Conservation (phyloP, 2,113 vertebrate genomes). For the Glaucomys volans region DNA sequence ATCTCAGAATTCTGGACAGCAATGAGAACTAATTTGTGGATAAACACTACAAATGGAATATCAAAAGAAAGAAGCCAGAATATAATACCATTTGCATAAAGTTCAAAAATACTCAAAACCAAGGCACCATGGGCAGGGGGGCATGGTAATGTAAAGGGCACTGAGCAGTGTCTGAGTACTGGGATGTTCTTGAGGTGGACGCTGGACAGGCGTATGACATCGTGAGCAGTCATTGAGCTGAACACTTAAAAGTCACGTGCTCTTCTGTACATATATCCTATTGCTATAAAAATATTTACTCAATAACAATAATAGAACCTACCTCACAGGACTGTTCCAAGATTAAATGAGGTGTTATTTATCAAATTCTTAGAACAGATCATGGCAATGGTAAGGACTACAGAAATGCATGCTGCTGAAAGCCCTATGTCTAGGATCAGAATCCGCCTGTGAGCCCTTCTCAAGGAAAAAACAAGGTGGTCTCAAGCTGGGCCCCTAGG, state of each 20-base stretch:
- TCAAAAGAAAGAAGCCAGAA: background rate
- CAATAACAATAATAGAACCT: background rate
- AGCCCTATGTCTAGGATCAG: too few species aligned
- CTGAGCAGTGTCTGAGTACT: background rate
- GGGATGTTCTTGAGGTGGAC: background rate
- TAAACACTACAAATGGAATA: background rate
- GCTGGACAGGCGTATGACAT: background rate
- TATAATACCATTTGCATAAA: background rate
- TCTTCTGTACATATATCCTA: background rate
- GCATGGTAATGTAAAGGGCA: background rate
- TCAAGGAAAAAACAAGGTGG: background rate
- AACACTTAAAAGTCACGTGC: background rate
- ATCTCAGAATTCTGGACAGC: background rate
- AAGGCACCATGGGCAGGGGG: background rate
- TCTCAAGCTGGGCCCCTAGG: background rate
- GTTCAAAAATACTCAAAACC: background rate
- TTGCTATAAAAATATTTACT: background rate
- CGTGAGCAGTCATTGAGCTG: background rate
- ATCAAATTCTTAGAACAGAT: background rate
- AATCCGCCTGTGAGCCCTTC: too few species aligned
- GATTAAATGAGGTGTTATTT: background rate
- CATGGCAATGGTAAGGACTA: background rate
- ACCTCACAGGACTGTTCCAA: background rate
- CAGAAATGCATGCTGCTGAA: rapidly evolving
- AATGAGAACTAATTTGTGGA: background rate